A percentile compares a stretch with the other conserved stretches of the same genome.
These are phyloP conservation scores for Hypsibius dujardini DNA, from an alignment of 1,140 invertebrate species.

Conservation along the genomic window DNA sequence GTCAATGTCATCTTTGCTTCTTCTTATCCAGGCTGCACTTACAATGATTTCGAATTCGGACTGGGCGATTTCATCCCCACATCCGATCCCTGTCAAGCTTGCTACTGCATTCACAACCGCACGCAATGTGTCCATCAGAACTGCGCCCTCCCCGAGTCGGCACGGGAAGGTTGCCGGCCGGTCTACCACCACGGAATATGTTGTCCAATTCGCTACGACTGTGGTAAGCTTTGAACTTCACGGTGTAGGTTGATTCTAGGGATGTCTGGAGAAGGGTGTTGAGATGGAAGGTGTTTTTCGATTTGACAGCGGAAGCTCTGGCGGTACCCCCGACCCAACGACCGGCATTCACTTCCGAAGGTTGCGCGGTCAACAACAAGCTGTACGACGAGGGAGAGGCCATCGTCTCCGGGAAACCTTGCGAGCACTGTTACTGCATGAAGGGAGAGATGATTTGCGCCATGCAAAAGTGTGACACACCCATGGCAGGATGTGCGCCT, in stretches of 20 bases:
- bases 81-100: conserved; percentile 59
- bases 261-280: no score
- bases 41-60: conserved; percentile 8
- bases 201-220: conserved; percentile 51
- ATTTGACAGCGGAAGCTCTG: conserved; percentile 1
- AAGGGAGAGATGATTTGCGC: conserved; percentile 73
- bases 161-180: conserved; percentile 56
- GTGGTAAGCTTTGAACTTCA: conserved; percentile 28
- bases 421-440: conserved; percentile 82
- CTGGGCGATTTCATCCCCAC: conserved; percentile 16
- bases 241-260: no score
- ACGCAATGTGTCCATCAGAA: conserved; percentile 88
- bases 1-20: no score
- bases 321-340: conserved; percentile 16
- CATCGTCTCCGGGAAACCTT: conserved; percentile 50
- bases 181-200: conserved; percentile 70
- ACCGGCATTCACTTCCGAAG: conserved; percentile 25
- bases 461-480: conserved; percentile 69
- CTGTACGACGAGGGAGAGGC: conserved; percentile 52
- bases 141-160: conserved; percentile 58
- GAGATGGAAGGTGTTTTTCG: neutral
- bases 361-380: conserved; percentile 52
- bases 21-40: neutral
- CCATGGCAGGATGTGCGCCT: conserved; percentile 64
- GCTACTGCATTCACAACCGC: conserved; percentile 79